Evolutionary conservation across 2,113 vertebrate genomes (phyloP), one percentile per base, ranked within the genome.

Genomic region (Hippolais icterina): DNA sequence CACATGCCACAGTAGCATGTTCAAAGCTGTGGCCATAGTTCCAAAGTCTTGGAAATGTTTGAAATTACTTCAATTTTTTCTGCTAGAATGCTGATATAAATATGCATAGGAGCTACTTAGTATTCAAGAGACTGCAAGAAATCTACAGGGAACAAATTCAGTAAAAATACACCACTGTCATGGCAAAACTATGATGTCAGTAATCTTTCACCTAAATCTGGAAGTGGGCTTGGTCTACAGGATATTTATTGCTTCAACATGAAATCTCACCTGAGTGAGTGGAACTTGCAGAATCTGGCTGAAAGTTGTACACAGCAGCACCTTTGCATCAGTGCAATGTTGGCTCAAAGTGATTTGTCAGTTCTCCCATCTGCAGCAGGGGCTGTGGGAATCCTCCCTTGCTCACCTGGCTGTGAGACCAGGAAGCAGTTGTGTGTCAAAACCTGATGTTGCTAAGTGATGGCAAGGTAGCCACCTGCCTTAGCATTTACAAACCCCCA

Each of bases 321-420:
- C 24, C 46, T 92, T 50, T 66, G 18, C 28, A 50, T 70, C 41
- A 1, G n/a, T 20, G 49, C 0, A 5, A 8, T 0, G 0, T 31
- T 0, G 4, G n/a, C 49, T 87, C 1, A 0, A 8, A 82, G 83
- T 68, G 9, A 9, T 29, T 20, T n/a, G 31, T 64, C 80, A 31
- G 42, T 25, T 77, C 46, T 86, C 24, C 57, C 33, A 11, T 31
- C 54, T 54, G 71, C 52, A 83, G 63, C 4, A 1, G 1, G 2
- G 59, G 87, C 70, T 56, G 12, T 65, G 50, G 79, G 61, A 90
- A 60, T 83, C 46, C n/a, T 74, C 31, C 46, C 24, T 18, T 6
- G 23, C 70, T 41, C 5, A 1, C 8, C 3, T 1, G 4, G 29
- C 53, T 42, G 42, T 68, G 74, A 66, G 15, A 47, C 46, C 0